phyloP scores from a whole-genome alignment of 2,888 invertebrate genomes.

The Nomada ferruginata region DNA sequence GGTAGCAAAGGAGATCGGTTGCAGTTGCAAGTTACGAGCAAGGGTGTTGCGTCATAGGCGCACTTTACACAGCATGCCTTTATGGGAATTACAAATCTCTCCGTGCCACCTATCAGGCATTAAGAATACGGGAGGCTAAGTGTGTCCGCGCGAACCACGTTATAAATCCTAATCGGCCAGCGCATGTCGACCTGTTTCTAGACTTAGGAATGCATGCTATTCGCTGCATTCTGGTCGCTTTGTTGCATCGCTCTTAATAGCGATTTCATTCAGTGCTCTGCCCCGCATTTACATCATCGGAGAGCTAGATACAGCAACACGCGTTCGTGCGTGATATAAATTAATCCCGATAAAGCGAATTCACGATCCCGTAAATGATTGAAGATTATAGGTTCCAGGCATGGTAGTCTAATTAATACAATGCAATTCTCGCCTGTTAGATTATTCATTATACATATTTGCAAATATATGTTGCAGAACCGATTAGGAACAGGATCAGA shows the following conservation, averaged over 20 bases:
- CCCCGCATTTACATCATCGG: constrained; percentile 15
- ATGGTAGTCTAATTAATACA: too few species aligned
- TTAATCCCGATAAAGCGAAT: constrained; percentile 26
- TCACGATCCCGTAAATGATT: constrained; percentile 1
- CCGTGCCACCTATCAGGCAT: constrained; percentile 22
- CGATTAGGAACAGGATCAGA: too few species aligned
- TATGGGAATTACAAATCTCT: constrained; percentile 67
- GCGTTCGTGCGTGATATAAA: constrained; percentile 1
- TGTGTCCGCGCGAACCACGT: constrained; percentile 60
- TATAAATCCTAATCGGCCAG: constrained; percentile 67
- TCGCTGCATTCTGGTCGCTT: constrained; percentile 37
- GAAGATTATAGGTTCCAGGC: too few species aligned
- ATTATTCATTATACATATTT: too few species aligned
- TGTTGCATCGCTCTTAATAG: neutral
- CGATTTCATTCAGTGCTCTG: constrained; percentile 41
- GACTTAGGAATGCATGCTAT: constrained; percentile 33
- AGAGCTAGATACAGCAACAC: constrained; percentile 26
- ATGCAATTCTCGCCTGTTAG: too few species aligned
- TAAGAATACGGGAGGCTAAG: constrained; percentile 53
- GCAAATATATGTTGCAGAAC: too few species aligned
- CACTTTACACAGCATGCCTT: constrained; percentile 61
- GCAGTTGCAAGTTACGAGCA: constrained; percentile 58
- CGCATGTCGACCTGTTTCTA: constrained; percentile 45
- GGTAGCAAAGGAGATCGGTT: constrained; percentile 48
- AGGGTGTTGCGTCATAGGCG: constrained; percentile 63